Evolutionary conservation across 2,888 invertebrate genomes (phyloP).

Genomic region (Ophraella communa): DNA sequence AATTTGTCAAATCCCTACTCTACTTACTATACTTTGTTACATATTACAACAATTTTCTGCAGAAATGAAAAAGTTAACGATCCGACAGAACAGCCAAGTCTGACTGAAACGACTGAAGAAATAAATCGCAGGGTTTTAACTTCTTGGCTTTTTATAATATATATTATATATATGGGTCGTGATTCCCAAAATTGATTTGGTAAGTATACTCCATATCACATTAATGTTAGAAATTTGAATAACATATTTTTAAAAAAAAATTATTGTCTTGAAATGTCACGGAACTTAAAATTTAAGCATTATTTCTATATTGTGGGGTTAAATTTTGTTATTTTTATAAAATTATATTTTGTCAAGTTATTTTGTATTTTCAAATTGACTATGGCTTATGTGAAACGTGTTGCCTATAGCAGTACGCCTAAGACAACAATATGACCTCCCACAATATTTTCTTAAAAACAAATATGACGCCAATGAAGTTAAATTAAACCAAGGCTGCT

Average conservation of each 20-base stretch:
- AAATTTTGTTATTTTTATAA: too few relatives aligned
- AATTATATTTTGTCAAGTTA: too few relatives aligned
- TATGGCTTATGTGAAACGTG: too few relatives aligned
- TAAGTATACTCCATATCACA: background rate
- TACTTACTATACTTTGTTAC: background rate
- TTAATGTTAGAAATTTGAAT: background rate
- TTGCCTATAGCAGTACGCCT: too few relatives aligned
- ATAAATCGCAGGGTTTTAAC: constrained; percentile 1
- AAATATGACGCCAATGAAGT: too few relatives aligned
- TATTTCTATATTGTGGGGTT: too few relatives aligned
- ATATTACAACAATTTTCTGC: constrained; percentile 5
- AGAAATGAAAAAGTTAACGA: constrained; percentile 9
- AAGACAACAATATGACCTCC: too few relatives aligned
- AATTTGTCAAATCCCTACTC: background rate
- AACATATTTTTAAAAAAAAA: background rate
- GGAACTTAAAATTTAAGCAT: background rate
- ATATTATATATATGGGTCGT: background rate
- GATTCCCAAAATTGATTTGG: background rate
- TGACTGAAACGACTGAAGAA: background rate
- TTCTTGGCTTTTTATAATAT: background rate
- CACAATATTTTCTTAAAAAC: too few relatives aligned
- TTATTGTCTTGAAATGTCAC: background rate
- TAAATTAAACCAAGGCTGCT: too few relatives aligned
- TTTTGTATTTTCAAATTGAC: too few relatives aligned
- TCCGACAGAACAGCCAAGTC: constrained; percentile 6